These are phyloP conservation scores for Ceratina australensis DNA, from an alignment of 1,140 invertebrate species.

Conservation along the genomic window DNA sequence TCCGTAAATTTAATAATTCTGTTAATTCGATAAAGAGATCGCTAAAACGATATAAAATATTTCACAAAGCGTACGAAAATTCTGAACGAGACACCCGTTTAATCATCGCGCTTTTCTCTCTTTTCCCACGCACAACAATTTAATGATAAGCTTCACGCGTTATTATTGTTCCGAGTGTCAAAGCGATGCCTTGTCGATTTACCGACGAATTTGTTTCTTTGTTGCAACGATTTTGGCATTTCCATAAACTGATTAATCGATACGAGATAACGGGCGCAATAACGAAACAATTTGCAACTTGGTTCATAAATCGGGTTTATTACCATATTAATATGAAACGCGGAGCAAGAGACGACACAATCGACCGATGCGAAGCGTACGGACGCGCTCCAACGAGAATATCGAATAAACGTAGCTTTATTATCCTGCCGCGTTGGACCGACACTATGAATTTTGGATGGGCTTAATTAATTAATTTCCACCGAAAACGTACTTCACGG, in stretches of 20 bases:
- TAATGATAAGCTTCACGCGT: background rate
- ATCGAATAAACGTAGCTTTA: slow-evolving; percentile 2
- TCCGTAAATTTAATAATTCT: too few relatives aligned
- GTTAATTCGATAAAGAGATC: too few relatives aligned
- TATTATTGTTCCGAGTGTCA: background rate
- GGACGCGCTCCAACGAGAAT: background rate
- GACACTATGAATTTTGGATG: slow-evolving; percentile 32
- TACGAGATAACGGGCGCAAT: slow-evolving; percentile 33
- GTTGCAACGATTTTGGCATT: slow-evolving; percentile 16
- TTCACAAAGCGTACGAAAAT: too few relatives aligned
- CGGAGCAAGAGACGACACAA: background rate
- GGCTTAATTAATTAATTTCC: slow-evolving; percentile 31
- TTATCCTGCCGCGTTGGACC: background rate
- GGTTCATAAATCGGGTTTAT: slow-evolving; percentile 51
- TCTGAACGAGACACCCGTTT: too few relatives aligned
- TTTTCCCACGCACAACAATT: background rate
- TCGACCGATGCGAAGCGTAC: background rate
- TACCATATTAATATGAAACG: slow-evolving; percentile 56
- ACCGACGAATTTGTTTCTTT: slow-evolving; percentile 3
- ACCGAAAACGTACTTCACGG: background rate
- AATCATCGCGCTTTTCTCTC: background rate
- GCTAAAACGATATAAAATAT: too few relatives aligned
- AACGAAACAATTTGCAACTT: slow-evolving; percentile 57
- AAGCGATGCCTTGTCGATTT: slow-evolving; percentile 1
- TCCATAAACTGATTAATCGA: slow-evolving; percentile 58